Conservation (phyloP, 2,888 invertebrate genomes). For the Parnassius glacialis region DNA sequence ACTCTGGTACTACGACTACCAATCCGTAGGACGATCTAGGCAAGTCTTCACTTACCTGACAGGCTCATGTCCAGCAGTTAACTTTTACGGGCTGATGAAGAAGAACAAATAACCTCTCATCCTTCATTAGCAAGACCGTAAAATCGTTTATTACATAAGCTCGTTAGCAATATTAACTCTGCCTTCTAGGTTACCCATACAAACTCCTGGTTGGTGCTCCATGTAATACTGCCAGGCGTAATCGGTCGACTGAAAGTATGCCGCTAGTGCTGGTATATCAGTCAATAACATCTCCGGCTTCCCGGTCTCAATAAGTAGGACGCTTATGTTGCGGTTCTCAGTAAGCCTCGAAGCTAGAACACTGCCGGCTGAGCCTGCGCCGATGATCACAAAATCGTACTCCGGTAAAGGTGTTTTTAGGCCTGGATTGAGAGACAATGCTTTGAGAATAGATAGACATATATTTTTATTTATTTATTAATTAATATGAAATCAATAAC, state of each 20-base stretch:
- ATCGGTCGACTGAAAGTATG: conserved; percentile 59
- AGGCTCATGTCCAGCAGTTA: too few relatives aligned
- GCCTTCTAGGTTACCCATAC: conserved; percentile 54
- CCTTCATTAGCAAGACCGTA: too few relatives aligned
- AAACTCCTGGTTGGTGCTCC: conserved; percentile 77
- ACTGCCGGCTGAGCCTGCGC: conserved; percentile 79
- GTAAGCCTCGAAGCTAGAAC: conserved; percentile 74
- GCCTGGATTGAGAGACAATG: conserved; percentile 43
- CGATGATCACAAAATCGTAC: conserved; percentile 76
- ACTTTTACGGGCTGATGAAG: too few relatives aligned
- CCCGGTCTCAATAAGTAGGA: conserved; percentile 76
- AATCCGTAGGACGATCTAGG: too few relatives aligned
- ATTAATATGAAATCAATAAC: too few relatives aligned
- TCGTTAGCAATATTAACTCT: too few relatives aligned
- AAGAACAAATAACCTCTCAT: too few relatives aligned
- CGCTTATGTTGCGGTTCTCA: conserved; percentile 63
- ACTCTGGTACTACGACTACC: too few relatives aligned
- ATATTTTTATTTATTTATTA: too few relatives aligned
- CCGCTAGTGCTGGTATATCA: conserved; percentile 67
- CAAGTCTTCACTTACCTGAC: too few relatives aligned
- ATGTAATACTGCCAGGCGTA: conserved; percentile 79
- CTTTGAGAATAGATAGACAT: too few relatives aligned
- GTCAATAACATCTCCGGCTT: conserved; percentile 66
- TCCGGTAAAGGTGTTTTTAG: conserved; percentile 60
- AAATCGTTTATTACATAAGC: too few relatives aligned